A percentile compares a stretch with the other conserved stretches of the same genome.
These are phyloP conservation scores for Spatulosminthurus flaviceps DNA, from an alignment of 2,888 invertebrate species.

Conservation along the genomic window DNA sequence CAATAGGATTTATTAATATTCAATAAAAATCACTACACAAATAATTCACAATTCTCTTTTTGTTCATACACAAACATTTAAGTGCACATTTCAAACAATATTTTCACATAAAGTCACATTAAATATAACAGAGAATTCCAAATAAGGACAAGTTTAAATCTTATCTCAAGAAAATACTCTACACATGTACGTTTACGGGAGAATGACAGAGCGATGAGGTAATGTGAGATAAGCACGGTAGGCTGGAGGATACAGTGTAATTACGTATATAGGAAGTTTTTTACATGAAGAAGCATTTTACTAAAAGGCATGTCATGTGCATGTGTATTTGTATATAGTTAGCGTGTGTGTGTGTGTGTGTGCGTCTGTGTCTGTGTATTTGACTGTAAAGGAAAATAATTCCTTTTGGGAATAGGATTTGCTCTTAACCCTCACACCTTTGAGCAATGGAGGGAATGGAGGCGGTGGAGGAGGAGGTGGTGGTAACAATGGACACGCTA, in stretches of 20 bases:
- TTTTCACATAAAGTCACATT: too few relatives aligned
- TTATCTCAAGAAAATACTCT: too few relatives aligned
- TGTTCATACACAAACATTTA: too few relatives aligned
- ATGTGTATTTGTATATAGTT: not conserved
- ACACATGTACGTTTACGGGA: not conserved
- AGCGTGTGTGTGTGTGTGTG: not conserved
- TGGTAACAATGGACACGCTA: conserved; percentile 39
- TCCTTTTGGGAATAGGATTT: conserved; percentile 57
- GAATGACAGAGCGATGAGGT: not conserved
- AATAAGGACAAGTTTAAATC: too few relatives aligned
- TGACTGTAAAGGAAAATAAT: not conserved
- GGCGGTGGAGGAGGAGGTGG: conserved; percentile 41
- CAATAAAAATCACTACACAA: too few relatives aligned
- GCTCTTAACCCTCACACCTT: conserved; percentile 61
- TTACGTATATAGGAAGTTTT: too few relatives aligned
- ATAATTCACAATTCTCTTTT: too few relatives aligned
- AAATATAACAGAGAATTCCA: too few relatives aligned
- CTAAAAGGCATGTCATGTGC: not conserved
- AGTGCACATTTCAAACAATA: too few relatives aligned
- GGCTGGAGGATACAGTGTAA: not conserved
- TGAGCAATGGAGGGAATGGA: conserved; percentile 56
- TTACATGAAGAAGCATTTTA: too few relatives aligned
- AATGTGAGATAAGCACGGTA: not conserved
- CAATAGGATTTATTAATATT: not conserved
- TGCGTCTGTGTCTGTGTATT: not conserved